Conservation (phyloP, 2,113 vertebrate species). For the Odocoileus hemionus region DNA sequence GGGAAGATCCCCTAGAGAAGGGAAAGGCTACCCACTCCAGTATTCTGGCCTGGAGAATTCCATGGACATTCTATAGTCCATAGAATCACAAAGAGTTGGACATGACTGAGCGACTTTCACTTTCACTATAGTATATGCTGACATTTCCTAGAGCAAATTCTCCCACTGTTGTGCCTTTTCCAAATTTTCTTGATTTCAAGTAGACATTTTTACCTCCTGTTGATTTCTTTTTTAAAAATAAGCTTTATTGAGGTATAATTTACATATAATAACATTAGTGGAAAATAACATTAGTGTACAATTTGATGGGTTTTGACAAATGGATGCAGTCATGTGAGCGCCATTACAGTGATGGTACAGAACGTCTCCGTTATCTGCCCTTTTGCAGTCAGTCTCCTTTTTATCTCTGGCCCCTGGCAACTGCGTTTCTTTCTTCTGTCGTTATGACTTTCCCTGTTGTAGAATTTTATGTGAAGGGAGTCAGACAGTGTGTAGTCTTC, state of each 20-base stretch:
- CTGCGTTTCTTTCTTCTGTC: neutral
- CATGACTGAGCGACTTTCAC: fast-evolving
- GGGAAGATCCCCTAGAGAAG: neutral
- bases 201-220: neutral
- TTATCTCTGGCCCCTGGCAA: too few species aligned
- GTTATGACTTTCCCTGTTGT: neutral
- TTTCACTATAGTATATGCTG: neutral
- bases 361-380: neutral
- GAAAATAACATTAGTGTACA: neutral
- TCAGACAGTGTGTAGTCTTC: neutral
- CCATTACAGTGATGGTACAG: neutral
- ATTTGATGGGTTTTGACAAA: neutral
- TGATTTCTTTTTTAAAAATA: neutral
- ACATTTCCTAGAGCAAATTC: neutral
- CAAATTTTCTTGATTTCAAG: neutral
- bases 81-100: neutral
- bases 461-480: neutral
- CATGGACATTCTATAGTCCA: neutral
- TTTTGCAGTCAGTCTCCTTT: neutral
- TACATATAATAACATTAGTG: neutral
- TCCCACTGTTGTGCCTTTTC: neutral
- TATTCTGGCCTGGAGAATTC: neutral
- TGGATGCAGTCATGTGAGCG: neutral
- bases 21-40: neutral
- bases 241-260: neutral